Percentiles rank a stretch among this genome's conserved stretches.
phyloP scores from a whole-genome alignment of 2,797 vertebrate species.

The Babyrousa celebensis region DNA sequence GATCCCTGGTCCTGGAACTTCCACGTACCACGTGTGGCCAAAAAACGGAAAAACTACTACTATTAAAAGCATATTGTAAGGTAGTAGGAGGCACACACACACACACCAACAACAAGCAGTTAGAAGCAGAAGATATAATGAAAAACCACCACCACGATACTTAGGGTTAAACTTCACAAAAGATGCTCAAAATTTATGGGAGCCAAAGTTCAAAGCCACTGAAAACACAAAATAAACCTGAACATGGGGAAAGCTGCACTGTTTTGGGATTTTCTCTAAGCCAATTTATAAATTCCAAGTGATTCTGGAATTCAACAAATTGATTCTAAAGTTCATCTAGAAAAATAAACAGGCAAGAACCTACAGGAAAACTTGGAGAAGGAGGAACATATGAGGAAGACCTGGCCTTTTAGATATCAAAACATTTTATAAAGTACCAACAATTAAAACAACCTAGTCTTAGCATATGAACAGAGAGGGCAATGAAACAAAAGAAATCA shows the following conservation, averaged over 20 bases:
- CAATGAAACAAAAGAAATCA: neutral
- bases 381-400: neutral
- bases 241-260: neutral
- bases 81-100: neutral
- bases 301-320: neutral
- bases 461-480: neutral
- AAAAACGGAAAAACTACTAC: neutral
- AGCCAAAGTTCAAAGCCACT: neutral
- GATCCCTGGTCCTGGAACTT: no score
- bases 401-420: neutral
- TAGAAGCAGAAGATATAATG: neutral
- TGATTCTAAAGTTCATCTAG: neutral
- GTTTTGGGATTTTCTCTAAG: neutral
- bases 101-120: neutral
- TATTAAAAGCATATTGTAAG: neutral
- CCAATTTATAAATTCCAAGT: accelerated
- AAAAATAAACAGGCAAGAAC: neutral
- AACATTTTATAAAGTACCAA: neutral
- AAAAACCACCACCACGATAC: neutral
- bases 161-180: neutral
- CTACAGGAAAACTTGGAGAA: neutral
- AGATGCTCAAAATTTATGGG: neutral
- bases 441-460: neutral
- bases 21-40: no score
- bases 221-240: no score